Evolutionary conservation across 2,797 vertebrate genomes (phyloP).

Genomic region (Cossypha dichroa): DNA sequence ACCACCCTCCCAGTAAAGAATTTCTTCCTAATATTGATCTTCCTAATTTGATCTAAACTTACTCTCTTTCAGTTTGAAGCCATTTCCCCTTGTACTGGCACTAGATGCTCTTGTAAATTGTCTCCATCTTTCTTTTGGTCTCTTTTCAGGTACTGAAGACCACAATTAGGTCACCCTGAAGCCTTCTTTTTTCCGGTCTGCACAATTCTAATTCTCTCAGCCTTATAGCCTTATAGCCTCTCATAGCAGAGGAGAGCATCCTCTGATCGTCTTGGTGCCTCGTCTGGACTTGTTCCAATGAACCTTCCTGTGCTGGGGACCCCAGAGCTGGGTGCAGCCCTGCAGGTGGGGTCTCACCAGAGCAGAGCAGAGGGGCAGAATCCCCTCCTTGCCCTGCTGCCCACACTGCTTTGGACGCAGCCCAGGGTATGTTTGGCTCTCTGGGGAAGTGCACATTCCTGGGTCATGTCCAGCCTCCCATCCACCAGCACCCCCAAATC

Average conservation of each 20-base stretch:
- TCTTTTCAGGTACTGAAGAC: not conserved
- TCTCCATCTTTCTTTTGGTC: not conserved
- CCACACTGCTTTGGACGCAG: rapidly evolving
- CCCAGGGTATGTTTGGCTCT: rapidly evolving
- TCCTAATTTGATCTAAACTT: not conserved
- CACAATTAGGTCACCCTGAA: not conserved
- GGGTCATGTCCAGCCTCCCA: not conserved
- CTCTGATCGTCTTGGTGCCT: not conserved
- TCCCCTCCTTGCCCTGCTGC: not conserved
- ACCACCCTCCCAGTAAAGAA: not conserved
- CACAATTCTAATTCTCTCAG: not conserved
- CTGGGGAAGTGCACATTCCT: rapidly evolving
- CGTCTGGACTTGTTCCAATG: not conserved
- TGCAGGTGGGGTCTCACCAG: rapidly evolving
- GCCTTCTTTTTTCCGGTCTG: not conserved
- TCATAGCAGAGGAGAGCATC: not conserved
- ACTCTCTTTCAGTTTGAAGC: not conserved
- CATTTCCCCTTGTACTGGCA: not conserved
- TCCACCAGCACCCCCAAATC: rapidly evolving
- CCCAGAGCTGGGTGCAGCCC: not conserved
- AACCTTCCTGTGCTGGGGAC: not conserved
- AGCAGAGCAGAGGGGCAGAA: not conserved
- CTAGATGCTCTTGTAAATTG: not conserved
- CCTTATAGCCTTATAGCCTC: not conserved
- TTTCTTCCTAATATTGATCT: not conserved